Conservation (phyloP, 2,888 invertebrate species). For the Cantharis nigra region DNA sequence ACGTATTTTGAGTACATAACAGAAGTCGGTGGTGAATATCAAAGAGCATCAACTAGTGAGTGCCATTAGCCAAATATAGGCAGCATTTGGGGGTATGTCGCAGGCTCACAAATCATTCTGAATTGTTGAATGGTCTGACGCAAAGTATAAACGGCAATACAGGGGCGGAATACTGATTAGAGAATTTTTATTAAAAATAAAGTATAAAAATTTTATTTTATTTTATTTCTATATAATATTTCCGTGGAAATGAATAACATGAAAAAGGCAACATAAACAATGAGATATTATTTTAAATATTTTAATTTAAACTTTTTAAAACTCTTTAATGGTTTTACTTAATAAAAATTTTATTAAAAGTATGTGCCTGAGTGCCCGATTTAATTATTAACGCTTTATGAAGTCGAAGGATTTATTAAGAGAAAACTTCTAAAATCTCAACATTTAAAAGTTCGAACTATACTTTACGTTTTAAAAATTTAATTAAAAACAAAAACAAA, state of each 20-base stretch:
- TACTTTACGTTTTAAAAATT: not conserved
- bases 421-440: not conserved
- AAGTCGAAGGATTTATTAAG: not conserved
- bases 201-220: not conserved
- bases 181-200: conserved; percentile 11
- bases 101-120: conserved; percentile 24
- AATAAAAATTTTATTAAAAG: not conserved
- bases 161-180: conserved; percentile 22
- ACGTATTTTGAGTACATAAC: conserved; percentile 2
- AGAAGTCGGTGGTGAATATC: conserved; percentile 10
- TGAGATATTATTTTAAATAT: not conserved
- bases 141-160: conserved; percentile 18
- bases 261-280: not conserved
- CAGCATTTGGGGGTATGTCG: conserved; percentile 15
- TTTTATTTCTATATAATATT: not conserved
- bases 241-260: not conserved
- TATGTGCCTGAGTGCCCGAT: not conserved
- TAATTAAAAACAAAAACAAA: not conserved
- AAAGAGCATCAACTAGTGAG: conserved; percentile 6
- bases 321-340: not conserved
- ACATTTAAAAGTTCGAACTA: not conserved
- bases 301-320: not conserved
- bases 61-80: conserved; percentile 1
- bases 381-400: not conserved
- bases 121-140: conserved; percentile 15